These are phyloP conservation scores for Meriones psammophilus DNA, from an alignment of 2,797 vertebrate genomes.

Conservation along the genomic window DNA sequence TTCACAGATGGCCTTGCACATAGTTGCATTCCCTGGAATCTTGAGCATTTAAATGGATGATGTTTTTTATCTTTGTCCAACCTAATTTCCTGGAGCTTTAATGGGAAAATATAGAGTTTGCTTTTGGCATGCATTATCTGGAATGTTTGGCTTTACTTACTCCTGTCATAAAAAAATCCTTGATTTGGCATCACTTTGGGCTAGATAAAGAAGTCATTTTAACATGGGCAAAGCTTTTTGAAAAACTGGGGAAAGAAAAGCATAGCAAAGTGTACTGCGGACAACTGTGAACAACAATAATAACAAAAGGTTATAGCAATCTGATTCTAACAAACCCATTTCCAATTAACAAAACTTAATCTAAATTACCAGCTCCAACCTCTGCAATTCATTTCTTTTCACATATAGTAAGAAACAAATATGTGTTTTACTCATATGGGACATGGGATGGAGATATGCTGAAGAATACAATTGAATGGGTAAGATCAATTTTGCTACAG, in stretches of 20 bases:
- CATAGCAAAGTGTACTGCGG: neutral
- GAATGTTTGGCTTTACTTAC: neutral
- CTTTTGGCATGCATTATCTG: conserved; percentile 5
- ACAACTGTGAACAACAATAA: neutral
- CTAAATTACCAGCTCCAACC: neutral
- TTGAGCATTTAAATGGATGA: neutral
- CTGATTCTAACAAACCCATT: neutral
- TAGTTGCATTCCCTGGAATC: neutral
- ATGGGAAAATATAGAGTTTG: neutral
- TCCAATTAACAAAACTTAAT: neutral
- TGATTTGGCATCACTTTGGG: neutral
- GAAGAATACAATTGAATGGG: neutral
- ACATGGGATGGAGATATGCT: neutral
- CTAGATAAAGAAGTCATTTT: conserved; percentile 18
- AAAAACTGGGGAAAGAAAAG: neutral
- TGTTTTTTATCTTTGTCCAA: neutral
- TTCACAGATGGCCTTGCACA: neutral
- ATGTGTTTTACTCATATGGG: neutral
- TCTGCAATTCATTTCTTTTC: neutral
- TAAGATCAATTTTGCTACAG: neutral
- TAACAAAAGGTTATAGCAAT: neutral
- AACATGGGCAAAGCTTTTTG: neutral
- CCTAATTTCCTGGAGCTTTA: neutral
- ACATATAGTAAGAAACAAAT: neutral
- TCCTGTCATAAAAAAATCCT: neutral